Evolutionary conservation across 2,797 vertebrate genomes (phyloP).

Genomic region (Zalophus californianus): DNA sequence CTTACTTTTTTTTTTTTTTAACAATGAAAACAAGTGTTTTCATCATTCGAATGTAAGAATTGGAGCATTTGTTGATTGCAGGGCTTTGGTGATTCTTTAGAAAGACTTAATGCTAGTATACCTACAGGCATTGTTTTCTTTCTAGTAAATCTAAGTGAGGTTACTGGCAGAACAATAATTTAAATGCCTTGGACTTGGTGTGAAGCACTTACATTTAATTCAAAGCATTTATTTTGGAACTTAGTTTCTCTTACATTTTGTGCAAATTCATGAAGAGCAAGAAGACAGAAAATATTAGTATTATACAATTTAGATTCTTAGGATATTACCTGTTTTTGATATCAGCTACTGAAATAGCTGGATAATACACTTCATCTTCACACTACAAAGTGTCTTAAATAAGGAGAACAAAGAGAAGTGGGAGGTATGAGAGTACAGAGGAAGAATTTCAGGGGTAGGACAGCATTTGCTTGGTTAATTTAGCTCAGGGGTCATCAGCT

Average conservation of each 20-base stretch:
- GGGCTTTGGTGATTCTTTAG: not conserved
- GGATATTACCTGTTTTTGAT: not conserved
- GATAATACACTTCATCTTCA: not conserved
- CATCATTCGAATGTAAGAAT: not conserved
- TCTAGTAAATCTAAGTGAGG: not conserved
- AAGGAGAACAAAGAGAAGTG: not conserved
- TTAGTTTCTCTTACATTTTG: not conserved
- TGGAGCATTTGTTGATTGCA: not conserved
- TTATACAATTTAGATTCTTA: not conserved
- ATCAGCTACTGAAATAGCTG: not conserved
- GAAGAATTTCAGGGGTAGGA: not conserved
- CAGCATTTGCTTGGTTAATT: not conserved
- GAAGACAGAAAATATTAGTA: not conserved
- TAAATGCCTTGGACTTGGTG: not conserved
- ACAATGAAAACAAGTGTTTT: not conserved
- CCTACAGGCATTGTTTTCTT: not conserved
- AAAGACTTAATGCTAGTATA: not conserved
- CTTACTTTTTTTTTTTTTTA: not conserved
- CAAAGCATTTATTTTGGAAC: not conserved
- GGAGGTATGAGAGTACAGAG: not conserved
- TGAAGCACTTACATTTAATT: slow-evolving; percentile 3
- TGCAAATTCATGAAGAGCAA: not conserved
- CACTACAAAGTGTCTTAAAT: not conserved
- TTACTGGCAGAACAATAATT: slow-evolving; percentile 12
- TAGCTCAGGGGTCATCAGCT: not conserved